Base-by-base conservation (phyloP, 1,140 invertebrate species). In the Contarinia nasturtii region DNA sequence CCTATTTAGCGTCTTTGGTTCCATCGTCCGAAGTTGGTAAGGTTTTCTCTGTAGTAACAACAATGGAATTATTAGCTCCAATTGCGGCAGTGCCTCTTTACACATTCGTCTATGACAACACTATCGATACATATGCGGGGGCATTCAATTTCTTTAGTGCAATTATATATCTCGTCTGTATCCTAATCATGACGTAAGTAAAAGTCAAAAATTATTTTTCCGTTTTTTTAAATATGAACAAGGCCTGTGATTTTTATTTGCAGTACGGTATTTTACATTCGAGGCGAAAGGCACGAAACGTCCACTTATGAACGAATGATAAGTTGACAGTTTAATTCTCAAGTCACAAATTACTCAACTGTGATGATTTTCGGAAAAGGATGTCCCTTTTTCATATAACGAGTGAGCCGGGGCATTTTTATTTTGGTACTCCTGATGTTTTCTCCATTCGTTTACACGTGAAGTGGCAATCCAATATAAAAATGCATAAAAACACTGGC, bases 1-100 rank as follows among this genome's bases (percentile, higher is more conserved):
- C 79, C 1, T 62, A 76, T 41, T 57, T 82, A 14, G 76, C 79
- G 1, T 80, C 80, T 57, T 70, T 74, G 22, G 67, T 80, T n/a
- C 71, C 73, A 2, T 38, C 64, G 5, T 67, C 74, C 20, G 79
- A 82, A 58, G 66, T 75, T 49, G 79, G 79, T 57, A 74, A 75
- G 59, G 55, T 58, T 12, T 52, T 59, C 38, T 52, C 56, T 20
- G 33, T 56, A 33, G 49, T 54, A 19, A 51, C 53, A 11, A 49
- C 52, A 15, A 42, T 48, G 27, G 79, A 82, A 57, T 72, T 72
- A 11, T 55, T 80, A 37, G 63, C 70, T 33, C 75, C 75, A 17
- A 60, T 80, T 21, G 51, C 71, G 7, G 68, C 75, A 5, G 67
- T 73, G 1, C 68, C 73, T 7, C 47, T 80, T 1, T 82, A 79